Evolutionary conservation across 2,113 vertebrate genomes (phyloP), one percentile per base, ranked within the genome.

Genomic region (Podocnemis expansa): DNA sequence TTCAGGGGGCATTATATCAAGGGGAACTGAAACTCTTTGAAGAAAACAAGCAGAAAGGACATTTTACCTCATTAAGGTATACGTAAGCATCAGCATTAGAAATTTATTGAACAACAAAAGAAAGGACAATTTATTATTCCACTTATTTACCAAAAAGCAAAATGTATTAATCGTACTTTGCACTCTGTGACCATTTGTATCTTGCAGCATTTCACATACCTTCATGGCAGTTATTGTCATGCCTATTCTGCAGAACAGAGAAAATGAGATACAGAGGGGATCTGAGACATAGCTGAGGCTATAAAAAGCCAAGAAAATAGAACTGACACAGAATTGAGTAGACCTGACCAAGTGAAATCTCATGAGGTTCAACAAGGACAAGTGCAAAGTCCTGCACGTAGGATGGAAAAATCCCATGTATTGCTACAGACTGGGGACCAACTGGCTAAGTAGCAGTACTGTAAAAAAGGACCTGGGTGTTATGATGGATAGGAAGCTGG

Each of bases 1-100:
- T 95, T 92, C 89, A 79, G 84, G 84, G 22, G 93, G 58, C n/a
- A 88, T 19, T 43, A 29, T 54, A 91, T 29, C 63, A 91, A 88
- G 89, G 29, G 83, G 92, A 97, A 91, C 55, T 27, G 14, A 93
- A 95, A 51, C 45, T 5, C 82, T 96, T 94, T 93, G 90, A 96
- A 93, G 87, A 84, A 55, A 90, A 89, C 45, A 5, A 29, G 17
- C 4, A 43, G 47, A 0, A 1, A 84, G 84, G 85, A 96, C 93
- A 95, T 90, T 63, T 96, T 82, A 79, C 49, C 91, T 84, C 93
- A 95, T 43, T 34, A 90, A 51, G 17, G 45, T 29, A 73, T 45
- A 85, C 80, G 58, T 89, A 47, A 16, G 41, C n/a, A 92, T 87
- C 56, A 85, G 91, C 96, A 89, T 78, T 80, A 87, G 31, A 96